These are phyloP conservation scores for Tetragonula carbonaria DNA, from an alignment of 2,888 invertebrate genomes.

Conservation along the genomic window DNA sequence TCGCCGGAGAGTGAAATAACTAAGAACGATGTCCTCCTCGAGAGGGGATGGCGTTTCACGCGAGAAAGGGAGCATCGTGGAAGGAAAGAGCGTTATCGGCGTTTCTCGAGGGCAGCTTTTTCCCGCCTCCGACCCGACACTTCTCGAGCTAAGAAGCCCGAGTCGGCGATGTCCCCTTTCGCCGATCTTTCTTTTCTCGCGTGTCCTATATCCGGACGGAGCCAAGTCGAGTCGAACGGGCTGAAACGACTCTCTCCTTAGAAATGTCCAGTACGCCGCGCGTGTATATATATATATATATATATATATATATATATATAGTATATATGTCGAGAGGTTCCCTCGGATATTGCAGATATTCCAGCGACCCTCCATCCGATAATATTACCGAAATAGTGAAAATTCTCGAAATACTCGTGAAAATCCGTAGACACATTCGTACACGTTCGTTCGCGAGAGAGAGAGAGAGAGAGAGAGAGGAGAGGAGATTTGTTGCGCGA, in stretches of 20 bases:
- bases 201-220: slow-evolving; percentile 58
- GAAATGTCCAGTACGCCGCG: background rate
- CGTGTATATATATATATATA: too few species aligned
- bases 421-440: too few species aligned
- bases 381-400: too few species aligned
- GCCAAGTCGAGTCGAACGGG: background rate
- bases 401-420: too few species aligned
- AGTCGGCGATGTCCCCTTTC: slow-evolving; percentile 1
- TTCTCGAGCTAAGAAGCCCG: slow-evolving; percentile 19
- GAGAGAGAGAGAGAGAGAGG: too few species aligned
- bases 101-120: slow-evolving; percentile 24
- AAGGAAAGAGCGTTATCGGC: slow-evolving; percentile 51
- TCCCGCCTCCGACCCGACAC: slow-evolving; percentile 36
- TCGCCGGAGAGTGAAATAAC: too few species aligned
- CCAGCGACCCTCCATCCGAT: too few species aligned
- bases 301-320: too few species aligned
- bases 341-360: background rate
- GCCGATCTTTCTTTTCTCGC: slow-evolving; percentile 14
- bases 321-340: background rate
- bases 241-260: slow-evolving; percentile 3
- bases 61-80: slow-evolving; percentile 38
- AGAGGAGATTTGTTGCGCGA: too few species aligned
- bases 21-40: background rate
- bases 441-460: too few species aligned
- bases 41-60: slow-evolving; percentile 12